phyloP scores from a whole-genome alignment of 1,140 invertebrate species.

The Potamilus streckersoni region DNA sequence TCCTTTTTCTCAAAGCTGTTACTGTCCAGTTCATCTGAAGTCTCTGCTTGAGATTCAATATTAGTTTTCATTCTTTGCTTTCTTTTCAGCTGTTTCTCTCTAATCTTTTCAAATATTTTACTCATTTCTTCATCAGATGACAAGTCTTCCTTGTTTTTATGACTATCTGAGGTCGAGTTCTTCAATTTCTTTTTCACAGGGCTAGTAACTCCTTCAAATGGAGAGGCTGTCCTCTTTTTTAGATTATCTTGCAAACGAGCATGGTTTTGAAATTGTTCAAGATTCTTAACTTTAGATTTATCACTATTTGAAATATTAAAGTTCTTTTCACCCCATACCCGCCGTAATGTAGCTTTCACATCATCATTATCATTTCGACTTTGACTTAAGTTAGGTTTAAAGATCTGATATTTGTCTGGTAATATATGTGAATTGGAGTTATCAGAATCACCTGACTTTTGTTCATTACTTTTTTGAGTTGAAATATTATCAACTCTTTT shows the following conservation, averaged over 20 bases:
- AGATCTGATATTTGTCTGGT: neutral
- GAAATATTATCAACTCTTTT: neutral
- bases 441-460: neutral
- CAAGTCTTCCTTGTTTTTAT: neutral
- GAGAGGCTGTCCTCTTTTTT: neutral
- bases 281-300: neutral
- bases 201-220: neutral
- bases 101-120: slow-evolving; percentile 21
- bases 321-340: slow-evolving; percentile 28
- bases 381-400: too few relatives aligned
- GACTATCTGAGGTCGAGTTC: neutral
- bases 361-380: slow-evolving; percentile 3
- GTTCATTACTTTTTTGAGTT: neutral
- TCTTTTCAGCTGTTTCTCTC: too few relatives aligned
- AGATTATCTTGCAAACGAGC: neutral
- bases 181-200: slow-evolving; percentile 1
- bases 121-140: neutral
- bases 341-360: slow-evolving; percentile 27
- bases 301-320: slow-evolving; percentile 8
- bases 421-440: neutral
- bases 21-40: too few relatives aligned
- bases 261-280: neutral
- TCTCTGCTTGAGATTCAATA: too few relatives aligned
- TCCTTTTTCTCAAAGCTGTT: too few relatives aligned
- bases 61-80: too few relatives aligned